phyloP scores from a whole-genome alignment of 2,888 invertebrate genomes.

The Stenodema calcarata region DNA sequence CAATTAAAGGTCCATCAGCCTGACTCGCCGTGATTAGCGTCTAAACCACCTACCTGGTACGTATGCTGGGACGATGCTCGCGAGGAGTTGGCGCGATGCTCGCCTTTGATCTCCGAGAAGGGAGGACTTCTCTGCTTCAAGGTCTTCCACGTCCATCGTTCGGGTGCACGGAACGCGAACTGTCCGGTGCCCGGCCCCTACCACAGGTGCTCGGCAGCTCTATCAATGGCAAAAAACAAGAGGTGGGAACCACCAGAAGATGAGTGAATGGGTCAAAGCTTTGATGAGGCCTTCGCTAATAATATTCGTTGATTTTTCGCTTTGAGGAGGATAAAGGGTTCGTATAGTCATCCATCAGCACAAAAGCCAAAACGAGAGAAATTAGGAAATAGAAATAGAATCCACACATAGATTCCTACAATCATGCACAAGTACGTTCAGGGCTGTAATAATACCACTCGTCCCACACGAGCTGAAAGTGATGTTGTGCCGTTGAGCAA shows the following conservation, averaged over 20 bases:
- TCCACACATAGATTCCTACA: too few species aligned
- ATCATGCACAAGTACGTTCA: too few species aligned
- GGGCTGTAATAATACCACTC: too few species aligned
- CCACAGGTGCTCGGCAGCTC: not conserved
- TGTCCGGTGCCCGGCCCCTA: not conserved
- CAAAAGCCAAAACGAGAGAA: too few species aligned
- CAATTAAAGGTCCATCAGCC: too few species aligned
- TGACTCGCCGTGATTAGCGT: not conserved
- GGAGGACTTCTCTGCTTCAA: not conserved
- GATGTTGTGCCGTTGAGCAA: too few species aligned
- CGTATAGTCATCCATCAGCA: too few species aligned
- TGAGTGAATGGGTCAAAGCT: not conserved
- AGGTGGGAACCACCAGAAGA: not conserved
- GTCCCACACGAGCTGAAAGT: too few species aligned
- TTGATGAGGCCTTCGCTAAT: not conserved
- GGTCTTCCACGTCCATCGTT: constrained; percentile 22
- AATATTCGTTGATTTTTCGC: not conserved
- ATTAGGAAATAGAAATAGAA: too few species aligned
- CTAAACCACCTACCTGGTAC: not conserved
- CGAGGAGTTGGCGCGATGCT: not conserved
- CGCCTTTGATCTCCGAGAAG: not conserved
- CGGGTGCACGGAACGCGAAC: not conserved
- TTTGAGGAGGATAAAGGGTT: too few species aligned
- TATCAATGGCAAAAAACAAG: not conserved
- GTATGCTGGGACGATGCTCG: not conserved